A percentile compares a stretch with the other conserved stretches of the same genome.
Conservation (phyloP, 2,113 vertebrate genomes). For the Vidua macroura region DNA sequence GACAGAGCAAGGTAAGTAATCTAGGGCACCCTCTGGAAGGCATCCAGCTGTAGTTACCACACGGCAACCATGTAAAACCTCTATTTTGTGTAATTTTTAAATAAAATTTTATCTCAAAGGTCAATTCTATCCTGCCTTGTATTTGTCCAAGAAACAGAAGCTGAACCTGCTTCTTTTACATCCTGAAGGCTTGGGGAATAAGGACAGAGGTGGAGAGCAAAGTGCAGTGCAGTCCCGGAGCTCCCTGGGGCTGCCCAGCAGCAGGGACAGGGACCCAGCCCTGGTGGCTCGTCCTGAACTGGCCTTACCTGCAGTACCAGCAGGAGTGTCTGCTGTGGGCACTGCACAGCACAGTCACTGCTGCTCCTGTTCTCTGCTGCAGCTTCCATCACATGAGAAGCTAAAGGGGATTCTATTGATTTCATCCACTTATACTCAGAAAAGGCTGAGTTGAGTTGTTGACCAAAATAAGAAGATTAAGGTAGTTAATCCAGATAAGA, state of each 20-base stretch:
- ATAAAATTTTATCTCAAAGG: conserved; percentile 69
- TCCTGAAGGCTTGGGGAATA: neutral
- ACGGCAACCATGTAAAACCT: conserved; percentile 61
- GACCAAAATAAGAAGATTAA: conserved; percentile 45
- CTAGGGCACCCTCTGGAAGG: neutral
- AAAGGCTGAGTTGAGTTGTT: conserved; percentile 10
- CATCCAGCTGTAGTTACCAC: conserved; percentile 39
- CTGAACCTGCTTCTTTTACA: neutral
- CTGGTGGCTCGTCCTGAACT: neutral
- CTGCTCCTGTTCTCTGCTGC: neutral
- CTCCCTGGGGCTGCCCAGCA: neutral
- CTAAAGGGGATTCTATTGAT: neutral
- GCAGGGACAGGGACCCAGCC: neutral
- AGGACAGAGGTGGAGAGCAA: neutral
- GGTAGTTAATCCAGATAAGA: conserved; percentile 10
- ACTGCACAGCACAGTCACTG: accelerated
- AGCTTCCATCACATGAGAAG: neutral
- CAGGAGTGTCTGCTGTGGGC: neutral
- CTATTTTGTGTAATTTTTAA: conserved; percentile 74
- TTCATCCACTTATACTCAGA: conserved; percentile 34
- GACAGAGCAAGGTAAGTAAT: conserved; percentile 64
- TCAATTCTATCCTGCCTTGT: neutral
- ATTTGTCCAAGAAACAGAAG: neutral
- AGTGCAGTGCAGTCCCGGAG: neutral
- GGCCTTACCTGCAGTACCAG: neutral